Evolutionary conservation across 1,140 invertebrate genomes (phyloP), one percentile per base, ranked within the genome.

Genomic region (Leucophenga varia): DNA sequence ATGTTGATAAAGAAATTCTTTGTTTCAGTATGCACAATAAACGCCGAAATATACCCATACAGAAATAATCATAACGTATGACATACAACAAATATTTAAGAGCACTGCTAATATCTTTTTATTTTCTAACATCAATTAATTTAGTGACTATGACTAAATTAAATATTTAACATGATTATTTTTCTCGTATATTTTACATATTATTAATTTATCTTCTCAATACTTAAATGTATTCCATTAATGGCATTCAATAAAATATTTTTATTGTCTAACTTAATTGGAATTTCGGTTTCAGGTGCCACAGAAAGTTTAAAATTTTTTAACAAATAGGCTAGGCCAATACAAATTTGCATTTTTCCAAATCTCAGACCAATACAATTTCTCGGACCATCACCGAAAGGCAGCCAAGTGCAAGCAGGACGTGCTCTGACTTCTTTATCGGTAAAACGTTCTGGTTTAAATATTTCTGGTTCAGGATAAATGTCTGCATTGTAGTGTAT

Each of bases 401-500:
- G 82, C 16, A 25, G 22, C 82, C 83, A 61, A 83, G 83, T 4
- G 79, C 81, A 17, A 6, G 32, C 81, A 77, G 25, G 76, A 79
- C 0, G 22, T 25, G 22, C 78, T 80, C 14, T 84, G 81, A 57
- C 44, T 47, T 79, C 79, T 52, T 84, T 81, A 1, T 77, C 72
- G 6, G 76, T 55, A 61, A 86, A 86, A 52, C 83, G 65, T 17
- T 86, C 82, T 9, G 85, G 86, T 61, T 83, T 73, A 57, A 84
- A 87, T 21, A 49, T 59, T n/a, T 83, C 76, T 6, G 85, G 84
- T 48, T 86, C 74, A n/a, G 81, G 76, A 59, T n/a, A n/a, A n/a
- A n/a, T n/a, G 12, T 36, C 13, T 69, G 60, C 53, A 70, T 85
- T 78, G 25, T 70, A 70, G 54, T 88, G 85, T 28, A 87, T 69